A percentile compares a stretch with the other conserved stretches of the same genome.
Evolutionary conservation across 1,140 invertebrate species (phyloP).

Genomic region (Drosophila azteca): DNA sequence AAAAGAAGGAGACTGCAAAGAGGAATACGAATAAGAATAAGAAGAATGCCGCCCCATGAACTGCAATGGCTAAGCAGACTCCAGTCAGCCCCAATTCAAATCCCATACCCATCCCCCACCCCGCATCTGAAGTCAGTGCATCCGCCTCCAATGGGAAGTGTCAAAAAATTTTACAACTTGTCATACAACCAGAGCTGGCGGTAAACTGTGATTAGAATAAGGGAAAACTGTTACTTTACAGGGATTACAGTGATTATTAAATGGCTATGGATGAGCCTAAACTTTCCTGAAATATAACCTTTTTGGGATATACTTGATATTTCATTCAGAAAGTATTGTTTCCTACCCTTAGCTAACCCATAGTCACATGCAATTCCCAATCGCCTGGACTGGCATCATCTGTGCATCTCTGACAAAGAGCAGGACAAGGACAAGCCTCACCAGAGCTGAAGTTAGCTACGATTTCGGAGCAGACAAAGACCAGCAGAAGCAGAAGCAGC

Average conservation of each 20-base stretch:
- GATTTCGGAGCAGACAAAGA: constrained; percentile 49
- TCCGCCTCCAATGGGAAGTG: constrained; percentile 17
- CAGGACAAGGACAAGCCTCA: background rate
- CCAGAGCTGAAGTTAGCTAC: constrained; percentile 20
- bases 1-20: constrained; percentile 1
- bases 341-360: no score
- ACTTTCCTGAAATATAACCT: no score
- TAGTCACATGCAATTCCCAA: no score
- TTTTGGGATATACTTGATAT: background rate
- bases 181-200: constrained; percentile 38
- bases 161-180: constrained; percentile 67
- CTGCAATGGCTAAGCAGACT: constrained; percentile 38
- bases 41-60: constrained; percentile 42
- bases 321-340: background rate
- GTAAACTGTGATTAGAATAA: background rate
- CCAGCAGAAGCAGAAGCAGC: background rate
- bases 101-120: no score
- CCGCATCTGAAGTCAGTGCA: no score
- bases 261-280: no score
- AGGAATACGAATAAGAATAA: constrained; percentile 14
- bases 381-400: no score
- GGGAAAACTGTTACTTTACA: no score
- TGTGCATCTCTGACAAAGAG: background rate
- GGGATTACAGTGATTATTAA: no score
- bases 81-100: background rate